Conservation (phyloP, 1,140 invertebrate genomes). For the Heliconius hewitsoni region DNA sequence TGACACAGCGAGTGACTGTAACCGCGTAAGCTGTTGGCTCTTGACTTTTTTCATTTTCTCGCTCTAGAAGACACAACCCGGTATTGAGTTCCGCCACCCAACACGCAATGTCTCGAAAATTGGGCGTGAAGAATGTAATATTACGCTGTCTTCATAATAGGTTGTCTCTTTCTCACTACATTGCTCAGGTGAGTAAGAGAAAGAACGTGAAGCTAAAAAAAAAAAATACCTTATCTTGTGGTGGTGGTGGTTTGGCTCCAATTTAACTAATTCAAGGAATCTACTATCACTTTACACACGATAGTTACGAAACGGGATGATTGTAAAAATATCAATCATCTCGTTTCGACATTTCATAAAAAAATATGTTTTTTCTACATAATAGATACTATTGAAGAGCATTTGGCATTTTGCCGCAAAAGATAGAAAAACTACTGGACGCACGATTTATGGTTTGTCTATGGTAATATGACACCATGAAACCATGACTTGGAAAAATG, state of each 20-base stretch:
- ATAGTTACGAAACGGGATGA: neutral
- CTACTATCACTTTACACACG: neutral
- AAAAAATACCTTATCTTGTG: neutral
- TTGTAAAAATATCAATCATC: conserved; percentile 7
- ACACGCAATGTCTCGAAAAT: neutral
- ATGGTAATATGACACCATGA: conserved; percentile 18
- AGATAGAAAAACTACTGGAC: conserved; percentile 8
- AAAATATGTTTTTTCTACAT: conserved; percentile 15
- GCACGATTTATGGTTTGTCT: conserved; percentile 20
- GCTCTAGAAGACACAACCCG: neutral
- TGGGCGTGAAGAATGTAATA: neutral
- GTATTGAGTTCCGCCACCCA: neutral
- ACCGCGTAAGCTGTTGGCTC: no score
- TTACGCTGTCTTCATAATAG: neutral
- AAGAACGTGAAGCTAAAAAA: no score
- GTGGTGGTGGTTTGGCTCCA: neutral
- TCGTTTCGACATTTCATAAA: conserved; percentile 3
- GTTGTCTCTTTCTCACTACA: no score
- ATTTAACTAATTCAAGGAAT: neutral
- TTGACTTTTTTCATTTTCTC: no score
- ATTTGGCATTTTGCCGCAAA: conserved; percentile 23
- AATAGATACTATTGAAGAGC: conserved; percentile 5
- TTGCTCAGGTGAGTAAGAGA: no score
- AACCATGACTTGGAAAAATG: neutral
- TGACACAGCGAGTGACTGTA: no score